phyloP scores from a whole-genome alignment of 2,113 vertebrate species.

The Ginglymostoma cirratum region DNA sequence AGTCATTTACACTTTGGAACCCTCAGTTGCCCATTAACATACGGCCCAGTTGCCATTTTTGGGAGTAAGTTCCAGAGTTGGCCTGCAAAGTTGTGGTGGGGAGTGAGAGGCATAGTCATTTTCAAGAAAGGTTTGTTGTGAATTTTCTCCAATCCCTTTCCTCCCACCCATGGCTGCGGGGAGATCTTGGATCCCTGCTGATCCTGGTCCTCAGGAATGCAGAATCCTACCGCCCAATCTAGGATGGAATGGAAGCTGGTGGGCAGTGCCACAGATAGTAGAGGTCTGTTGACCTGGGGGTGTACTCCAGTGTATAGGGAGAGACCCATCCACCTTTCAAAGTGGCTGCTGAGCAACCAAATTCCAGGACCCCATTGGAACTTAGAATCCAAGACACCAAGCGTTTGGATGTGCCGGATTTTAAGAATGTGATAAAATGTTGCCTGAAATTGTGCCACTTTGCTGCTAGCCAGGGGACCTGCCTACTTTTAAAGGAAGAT shows the following conservation, averaged over 20 bases:
- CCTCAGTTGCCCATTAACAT: too few species aligned
- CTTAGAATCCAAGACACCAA: neutral
- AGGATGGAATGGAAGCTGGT: neutral
- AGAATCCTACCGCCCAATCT: neutral
- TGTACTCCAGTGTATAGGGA: neutral
- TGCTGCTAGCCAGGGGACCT: neutral
- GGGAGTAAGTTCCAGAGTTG: too few species aligned
- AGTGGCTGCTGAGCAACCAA: neutral
- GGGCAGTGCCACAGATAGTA: neutral
- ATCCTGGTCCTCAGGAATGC: neutral
- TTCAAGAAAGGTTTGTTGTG: neutral
- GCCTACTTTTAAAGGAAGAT: constrained; percentile 32
- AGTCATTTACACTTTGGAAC: neutral
- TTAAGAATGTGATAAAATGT: constrained; percentile 34
- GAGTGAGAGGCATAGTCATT: neutral
- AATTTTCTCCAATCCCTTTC: neutral
- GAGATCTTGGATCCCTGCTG: neutral
- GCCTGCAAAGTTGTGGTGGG: too few species aligned
- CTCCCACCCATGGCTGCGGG: neutral
- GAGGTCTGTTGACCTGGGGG: neutral
- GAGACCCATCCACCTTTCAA: constrained; percentile 15
- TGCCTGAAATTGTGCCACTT: constrained; percentile 33
- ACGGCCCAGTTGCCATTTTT: too few species aligned
- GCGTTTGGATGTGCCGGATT: constrained; percentile 34
- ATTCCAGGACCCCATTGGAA: neutral